Base-by-base conservation (phyloP, 2,888 invertebrate genomes). In the Chrysolina haemoptera region DNA sequence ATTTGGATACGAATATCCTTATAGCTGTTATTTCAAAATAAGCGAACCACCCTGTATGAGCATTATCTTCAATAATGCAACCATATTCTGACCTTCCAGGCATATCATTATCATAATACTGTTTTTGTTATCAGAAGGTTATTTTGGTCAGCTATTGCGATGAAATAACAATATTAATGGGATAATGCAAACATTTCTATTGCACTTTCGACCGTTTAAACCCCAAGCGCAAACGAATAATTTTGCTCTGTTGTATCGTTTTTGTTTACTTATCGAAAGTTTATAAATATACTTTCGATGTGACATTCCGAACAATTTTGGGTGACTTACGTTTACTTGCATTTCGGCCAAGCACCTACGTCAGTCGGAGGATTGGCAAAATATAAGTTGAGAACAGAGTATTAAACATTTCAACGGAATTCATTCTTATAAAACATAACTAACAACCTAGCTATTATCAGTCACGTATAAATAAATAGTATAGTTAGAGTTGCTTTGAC, bases 91-190 rank as follows among this genome's bases (percentile, higher is more conserved):
- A 67, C 67, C 67, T 67, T 43, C 55, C 41, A 67, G 53, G 53
- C 46, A 53, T 67, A 43, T 67, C n/a, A 53, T 67, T 53, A 67
- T 40, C 35, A 53, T 67, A 22, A 20, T 53, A 27, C 22, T 40
- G 22, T 69, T 20, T 43, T 69, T 46, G 43, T 69, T 59, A 69
- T 69, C 62, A 22, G 62, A 69, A 69, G 68, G 68, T 69, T 69
- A 62, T 43, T 27, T 46, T 69, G 68, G 59, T 68, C 68, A 68
- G 59, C 68, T 68, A 43, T 53, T 68, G 68, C 59, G 46, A 14
- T 62, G 59, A 69, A 67, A 67, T 55, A 35, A 40, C 11, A 16
- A 16, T 50, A 18, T 16, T 27, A 22, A 66, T 53, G 53, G 11
- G 16, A 66, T 50, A 50, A 27, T 3, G 14, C 12, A 53, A 27